These are phyloP conservation scores for Ammodytes marinus DNA, from an alignment of 2,113 vertebrate species.

Conservation along the genomic window DNA sequence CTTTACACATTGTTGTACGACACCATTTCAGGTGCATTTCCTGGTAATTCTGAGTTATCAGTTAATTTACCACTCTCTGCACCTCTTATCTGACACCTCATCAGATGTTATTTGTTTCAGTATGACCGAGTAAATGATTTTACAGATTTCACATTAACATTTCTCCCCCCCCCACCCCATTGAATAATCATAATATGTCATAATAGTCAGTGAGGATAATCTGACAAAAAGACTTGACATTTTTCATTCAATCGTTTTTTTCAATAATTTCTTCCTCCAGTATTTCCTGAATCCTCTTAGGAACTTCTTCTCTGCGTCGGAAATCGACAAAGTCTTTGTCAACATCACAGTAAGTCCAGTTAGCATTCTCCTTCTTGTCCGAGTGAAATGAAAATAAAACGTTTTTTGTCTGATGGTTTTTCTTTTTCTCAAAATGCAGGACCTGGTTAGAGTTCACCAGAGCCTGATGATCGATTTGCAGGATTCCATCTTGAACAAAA, in stretches of 20 bases:
- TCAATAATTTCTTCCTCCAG: slow-evolving; percentile 71
- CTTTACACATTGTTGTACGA: neutral
- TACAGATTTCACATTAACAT: too few species aligned
- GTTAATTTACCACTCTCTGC: neutral
- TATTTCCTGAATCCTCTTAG: slow-evolving; percentile 93
- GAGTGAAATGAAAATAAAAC: neutral
- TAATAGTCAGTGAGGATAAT: neutral
- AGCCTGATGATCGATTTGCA: slow-evolving; percentile 90
- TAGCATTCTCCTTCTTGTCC: neutral
- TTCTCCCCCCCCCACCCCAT: too few species aligned
- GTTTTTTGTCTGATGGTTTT: neutral
- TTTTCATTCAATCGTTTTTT: neutral
- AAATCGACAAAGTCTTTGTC: slow-evolving; percentile 92
- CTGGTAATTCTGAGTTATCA: slow-evolving; percentile 15
- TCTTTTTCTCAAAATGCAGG: slow-evolving; percentile 80
- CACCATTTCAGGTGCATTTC: neutral
- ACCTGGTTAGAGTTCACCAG: slow-evolving; percentile 93
- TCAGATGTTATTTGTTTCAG: slow-evolving; percentile 15
- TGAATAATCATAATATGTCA: too few species aligned
- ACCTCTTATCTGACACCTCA: neutral
- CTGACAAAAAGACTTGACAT: neutral
- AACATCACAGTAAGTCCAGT: slow-evolving; percentile 91
- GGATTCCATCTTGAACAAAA: slow-evolving; percentile 92
- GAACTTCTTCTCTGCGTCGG: slow-evolving; percentile 88
- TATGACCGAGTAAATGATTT: neutral